phyloP scores from a whole-genome alignment of 2,888 invertebrate genomes.

The Falcaria lacertinaria region DNA sequence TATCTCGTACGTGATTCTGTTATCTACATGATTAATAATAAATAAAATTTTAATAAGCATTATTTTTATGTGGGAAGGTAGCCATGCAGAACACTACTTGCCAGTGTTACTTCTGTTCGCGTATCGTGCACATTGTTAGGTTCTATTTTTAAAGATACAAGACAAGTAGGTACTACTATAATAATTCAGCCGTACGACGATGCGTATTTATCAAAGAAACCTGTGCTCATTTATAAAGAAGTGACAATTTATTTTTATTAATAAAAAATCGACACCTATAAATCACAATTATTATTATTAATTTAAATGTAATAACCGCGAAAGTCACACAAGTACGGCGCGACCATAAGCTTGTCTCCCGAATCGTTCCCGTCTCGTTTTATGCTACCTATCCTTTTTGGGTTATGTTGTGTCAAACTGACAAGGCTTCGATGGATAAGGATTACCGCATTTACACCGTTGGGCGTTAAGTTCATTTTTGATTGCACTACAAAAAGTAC shows the following conservation, averaged over 20 bases:
- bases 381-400: not conserved
- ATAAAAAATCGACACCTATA: no score
- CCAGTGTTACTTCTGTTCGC: not conserved
- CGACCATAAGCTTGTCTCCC: not conserved
- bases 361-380: not conserved
- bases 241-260: no score
- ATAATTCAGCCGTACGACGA: no score
- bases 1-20: conserved; percentile 47
- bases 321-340: not conserved
- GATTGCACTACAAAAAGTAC: not conserved
- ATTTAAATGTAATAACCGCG: no score
- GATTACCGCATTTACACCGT: not conserved
- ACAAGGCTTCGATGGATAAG: not conserved
- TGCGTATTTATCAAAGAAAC: no score
- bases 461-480: conserved; percentile 1
- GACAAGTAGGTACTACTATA: no score
- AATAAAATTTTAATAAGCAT: conserved; percentile 1
- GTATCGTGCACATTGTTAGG: not conserved
- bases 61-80: no score
- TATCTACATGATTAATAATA: conserved; percentile 26
- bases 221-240: no score
- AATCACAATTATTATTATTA: no score
- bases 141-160: not conserved
- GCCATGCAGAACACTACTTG: not conserved
- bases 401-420: not conserved